Percentiles rank a stretch among this genome's conserved stretches.
Evolutionary conservation across 2,888 invertebrate genomes (phyloP).

Genomic region (Trichogramma evanescens): DNA sequence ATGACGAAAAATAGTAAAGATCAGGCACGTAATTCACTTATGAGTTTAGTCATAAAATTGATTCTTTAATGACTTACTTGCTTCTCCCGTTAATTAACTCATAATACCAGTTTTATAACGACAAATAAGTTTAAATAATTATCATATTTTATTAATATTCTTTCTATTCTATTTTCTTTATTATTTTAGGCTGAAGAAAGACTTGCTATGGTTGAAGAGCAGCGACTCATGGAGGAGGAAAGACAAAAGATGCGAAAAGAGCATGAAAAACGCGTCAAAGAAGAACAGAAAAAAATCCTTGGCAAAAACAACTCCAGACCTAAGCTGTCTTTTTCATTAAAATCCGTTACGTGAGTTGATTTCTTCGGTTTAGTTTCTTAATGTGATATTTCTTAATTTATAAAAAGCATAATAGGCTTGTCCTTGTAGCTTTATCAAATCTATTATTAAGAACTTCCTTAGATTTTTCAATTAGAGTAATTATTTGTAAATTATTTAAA

Average conservation of each 20-base stretch:
- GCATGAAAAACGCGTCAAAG: slow-evolving; percentile 84
- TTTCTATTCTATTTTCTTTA: background rate
- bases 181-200: slow-evolving; percentile 83
- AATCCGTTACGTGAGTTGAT: slow-evolving; percentile 63
- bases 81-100: no score
- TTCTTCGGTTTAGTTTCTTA: slow-evolving; percentile 22
- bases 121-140: background rate
- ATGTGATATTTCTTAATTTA: slow-evolving; percentile 19
- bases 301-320: slow-evolving; percentile 96
- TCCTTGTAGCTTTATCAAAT: slow-evolving; percentile 17
- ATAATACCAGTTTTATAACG: background rate
- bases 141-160: background rate
- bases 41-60: no score
- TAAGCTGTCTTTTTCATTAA: slow-evolving; percentile 85
- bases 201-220: slow-evolving; percentile 93
- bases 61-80: no score
- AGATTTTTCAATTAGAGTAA: slow-evolving; percentile 5
- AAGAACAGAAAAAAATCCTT: slow-evolving; percentile 93
- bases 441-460: slow-evolving; percentile 4
- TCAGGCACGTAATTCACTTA: no score
- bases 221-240: slow-evolving; percentile 92
- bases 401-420: slow-evolving; percentile 6
- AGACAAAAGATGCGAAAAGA: slow-evolving; percentile 87
- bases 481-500: background rate
- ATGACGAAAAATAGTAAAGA: no score